phyloP scores from a whole-genome alignment of 1,140 invertebrate genomes.

The Andricus grossulariae region DNA sequence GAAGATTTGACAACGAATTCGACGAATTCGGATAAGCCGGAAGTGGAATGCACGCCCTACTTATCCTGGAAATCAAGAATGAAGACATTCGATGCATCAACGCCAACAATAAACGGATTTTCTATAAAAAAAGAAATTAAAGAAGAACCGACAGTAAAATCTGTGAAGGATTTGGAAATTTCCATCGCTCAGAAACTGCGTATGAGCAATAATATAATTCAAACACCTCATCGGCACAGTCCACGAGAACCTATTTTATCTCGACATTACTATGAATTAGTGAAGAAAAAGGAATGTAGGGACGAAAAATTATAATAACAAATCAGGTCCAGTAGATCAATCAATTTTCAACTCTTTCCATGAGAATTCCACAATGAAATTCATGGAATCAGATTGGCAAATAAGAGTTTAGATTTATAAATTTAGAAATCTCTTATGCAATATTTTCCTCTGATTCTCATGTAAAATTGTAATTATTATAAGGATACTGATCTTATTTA shows the following conservation, averaged over 20 bases:
- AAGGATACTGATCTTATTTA: no score
- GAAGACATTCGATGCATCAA: constrained; percentile 6
- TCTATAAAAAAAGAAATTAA: neutral
- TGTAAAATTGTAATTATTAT: neutral
- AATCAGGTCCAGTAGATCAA: no score
- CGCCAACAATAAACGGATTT: neutral
- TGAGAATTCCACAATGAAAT: no score
- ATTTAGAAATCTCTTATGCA: neutral
- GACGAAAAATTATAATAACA: no score
- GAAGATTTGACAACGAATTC: neutral
- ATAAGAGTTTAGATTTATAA: no score
- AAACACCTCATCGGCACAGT: neutral
- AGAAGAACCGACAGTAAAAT: neutral
- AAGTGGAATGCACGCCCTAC: constrained; percentile 44
- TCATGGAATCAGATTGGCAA: no score
- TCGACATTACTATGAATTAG: neutral
- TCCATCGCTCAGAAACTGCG: neutral
- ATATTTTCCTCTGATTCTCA: constrained; percentile 2
- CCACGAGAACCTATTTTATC: constrained; percentile 7
- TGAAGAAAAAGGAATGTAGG: neutral
- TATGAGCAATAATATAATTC: neutral
- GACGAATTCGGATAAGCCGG: neutral
- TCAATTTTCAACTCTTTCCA: no score
- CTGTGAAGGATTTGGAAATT: neutral
- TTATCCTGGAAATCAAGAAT: constrained; percentile 39